Conservation (phyloP, 1,140 invertebrate genomes). For the Conopomorpha cramerella region DNA sequence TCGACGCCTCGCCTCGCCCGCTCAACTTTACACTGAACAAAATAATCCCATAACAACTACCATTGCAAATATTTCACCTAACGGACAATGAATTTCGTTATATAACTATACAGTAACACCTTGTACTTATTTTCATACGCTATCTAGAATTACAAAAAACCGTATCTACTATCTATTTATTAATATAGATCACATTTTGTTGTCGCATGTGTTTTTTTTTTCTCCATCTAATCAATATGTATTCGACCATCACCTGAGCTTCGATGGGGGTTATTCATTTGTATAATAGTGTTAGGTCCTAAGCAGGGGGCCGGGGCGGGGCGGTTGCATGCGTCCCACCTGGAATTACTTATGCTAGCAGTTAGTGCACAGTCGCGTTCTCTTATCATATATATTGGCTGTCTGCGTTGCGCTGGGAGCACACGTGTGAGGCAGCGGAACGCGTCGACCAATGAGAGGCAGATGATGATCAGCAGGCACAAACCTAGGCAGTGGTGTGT, state of each 20-base stretch:
- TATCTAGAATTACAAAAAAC: too few species aligned
- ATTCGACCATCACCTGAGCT: conserved; percentile 9
- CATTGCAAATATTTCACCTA: too few species aligned
- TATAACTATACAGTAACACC: conserved; percentile 14
- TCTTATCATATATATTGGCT: conserved; percentile 16
- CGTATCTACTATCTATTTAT: too few species aligned
- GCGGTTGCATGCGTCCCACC: too few species aligned
- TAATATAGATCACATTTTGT: too few species aligned
- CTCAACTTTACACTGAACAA: too few species aligned
- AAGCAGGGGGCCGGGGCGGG: conserved; percentile 28
- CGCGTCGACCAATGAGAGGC: conserved; percentile 25
- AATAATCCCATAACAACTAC: too few species aligned
- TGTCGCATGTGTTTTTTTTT: too few species aligned
- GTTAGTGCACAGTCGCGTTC: conserved; percentile 35
- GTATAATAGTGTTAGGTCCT: conserved; percentile 4
- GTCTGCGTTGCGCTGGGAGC: conserved; percentile 4
- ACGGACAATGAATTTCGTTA: too few species aligned
- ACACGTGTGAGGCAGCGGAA: conserved; percentile 11
- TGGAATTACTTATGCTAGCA: conserved; percentile 17
- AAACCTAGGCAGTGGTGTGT: conserved; percentile 45
- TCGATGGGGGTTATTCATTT: too few species aligned
- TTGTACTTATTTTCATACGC: conserved; percentile 30
- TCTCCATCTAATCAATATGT: too few species aligned
- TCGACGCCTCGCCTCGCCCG: too few species aligned
- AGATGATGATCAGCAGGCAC: conserved; percentile 46